Conservation (phyloP, 2,113 vertebrate genomes). For the Mugil cephalus region DNA sequence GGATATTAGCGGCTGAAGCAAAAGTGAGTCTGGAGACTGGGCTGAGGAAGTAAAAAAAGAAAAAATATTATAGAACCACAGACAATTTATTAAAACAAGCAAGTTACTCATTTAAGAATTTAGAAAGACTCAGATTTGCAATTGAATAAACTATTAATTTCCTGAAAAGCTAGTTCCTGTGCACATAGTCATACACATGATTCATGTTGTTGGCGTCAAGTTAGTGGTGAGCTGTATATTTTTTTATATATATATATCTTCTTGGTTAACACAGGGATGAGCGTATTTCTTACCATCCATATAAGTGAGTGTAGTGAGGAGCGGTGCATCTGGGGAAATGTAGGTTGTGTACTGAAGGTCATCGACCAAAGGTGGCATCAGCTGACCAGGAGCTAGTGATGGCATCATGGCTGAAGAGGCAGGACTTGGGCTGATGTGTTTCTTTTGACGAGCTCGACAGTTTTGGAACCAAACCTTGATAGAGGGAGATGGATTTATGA, state of each 20-base stretch:
- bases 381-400: slow-evolving; percentile 86
- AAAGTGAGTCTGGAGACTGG: slow-evolving; percentile 74
- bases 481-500: not conserved
- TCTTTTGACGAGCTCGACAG: slow-evolving; percentile 97
- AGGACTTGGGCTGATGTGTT: slow-evolving; percentile 91
- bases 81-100: not conserved
- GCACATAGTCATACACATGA: not conserved
- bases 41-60: slow-evolving; percentile 57
- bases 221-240: not conserved
- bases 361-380: slow-evolving; percentile 92
- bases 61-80: not conserved
- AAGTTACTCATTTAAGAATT: no score
- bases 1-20: slow-evolving; percentile 81
- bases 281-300: slow-evolving; percentile 90
- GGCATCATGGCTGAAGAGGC: slow-evolving; percentile 84
- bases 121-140: not conserved
- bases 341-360: slow-evolving; percentile 94
- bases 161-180: not conserved
- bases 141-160: no score
- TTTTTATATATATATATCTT: not conserved
- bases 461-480: slow-evolving; percentile 98
- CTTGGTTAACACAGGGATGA: not conserved
- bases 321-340: slow-evolving; percentile 89
- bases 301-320: slow-evolving; percentile 92
- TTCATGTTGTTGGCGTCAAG: not conserved